phyloP scores from a whole-genome alignment of 2,888 invertebrate genomes.

The Thecocarcelia acutangulata region DNA sequence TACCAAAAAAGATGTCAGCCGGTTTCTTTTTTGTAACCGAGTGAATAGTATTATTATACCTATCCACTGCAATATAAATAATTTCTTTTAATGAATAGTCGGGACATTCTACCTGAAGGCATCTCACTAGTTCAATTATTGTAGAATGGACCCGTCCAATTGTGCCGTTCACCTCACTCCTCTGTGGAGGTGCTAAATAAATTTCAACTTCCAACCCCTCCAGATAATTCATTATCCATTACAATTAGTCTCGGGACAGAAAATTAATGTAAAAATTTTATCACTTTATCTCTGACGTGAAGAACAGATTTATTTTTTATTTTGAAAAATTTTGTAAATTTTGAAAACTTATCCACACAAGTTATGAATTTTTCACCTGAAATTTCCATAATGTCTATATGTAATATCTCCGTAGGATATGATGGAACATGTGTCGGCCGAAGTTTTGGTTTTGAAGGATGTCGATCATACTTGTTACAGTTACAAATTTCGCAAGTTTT shows the following conservation, averaged over 20 bases:
- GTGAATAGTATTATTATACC: background rate
- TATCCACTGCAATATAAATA: conserved; percentile 18
- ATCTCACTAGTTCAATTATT: conserved; percentile 18
- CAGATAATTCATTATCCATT: too few relatives aligned
- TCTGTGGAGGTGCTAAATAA: too few relatives aligned
- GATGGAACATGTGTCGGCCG: conserved; percentile 27
- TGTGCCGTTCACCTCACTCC: too few relatives aligned
- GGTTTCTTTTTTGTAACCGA: conserved; percentile 21
- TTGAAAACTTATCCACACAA: conserved; percentile 12
- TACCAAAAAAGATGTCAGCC: conserved; percentile 18
- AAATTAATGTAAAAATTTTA: too few relatives aligned
- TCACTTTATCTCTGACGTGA: conserved; percentile 13
- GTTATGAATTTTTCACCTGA: conserved; percentile 19
- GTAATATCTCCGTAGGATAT: conserved; percentile 44
- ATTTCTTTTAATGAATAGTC: background rate
- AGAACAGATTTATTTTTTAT: conserved; percentile 26
- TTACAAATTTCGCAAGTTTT: conserved; percentile 1
- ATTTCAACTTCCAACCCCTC: too few relatives aligned
- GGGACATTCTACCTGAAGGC: background rate
- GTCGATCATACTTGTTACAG: conserved; percentile 13
- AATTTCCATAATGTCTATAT: conserved; percentile 28
- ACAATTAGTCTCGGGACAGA: too few relatives aligned
- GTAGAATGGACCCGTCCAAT: background rate
- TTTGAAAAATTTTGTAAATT: conserved; percentile 24
- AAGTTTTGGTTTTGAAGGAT: conserved; percentile 19